These are phyloP conservation scores for Arrhamphus sclerolepis DNA, from an alignment of 2,797 vertebrate species.

Conservation along the genomic window DNA sequence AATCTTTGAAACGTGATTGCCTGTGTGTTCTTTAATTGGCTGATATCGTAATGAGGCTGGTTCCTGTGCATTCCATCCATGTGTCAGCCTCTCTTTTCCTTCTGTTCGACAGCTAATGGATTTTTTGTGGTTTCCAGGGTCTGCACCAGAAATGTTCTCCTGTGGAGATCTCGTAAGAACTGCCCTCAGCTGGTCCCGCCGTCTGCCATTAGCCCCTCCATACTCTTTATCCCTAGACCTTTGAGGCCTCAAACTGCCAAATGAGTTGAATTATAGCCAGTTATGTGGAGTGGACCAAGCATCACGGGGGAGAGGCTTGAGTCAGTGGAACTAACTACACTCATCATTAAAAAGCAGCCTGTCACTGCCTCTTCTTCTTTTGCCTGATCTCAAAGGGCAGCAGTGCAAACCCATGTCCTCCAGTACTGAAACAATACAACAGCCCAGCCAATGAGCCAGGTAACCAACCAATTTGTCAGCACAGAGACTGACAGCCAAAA, in stretches of 20 bases:
- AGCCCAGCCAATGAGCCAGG: conserved; percentile 49
- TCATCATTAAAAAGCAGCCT: conserved; percentile 86
- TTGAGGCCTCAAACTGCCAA: conserved; percentile 85
- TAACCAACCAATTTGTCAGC: conserved; percentile 22
- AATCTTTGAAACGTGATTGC: neutral
- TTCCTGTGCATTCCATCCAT: neutral
- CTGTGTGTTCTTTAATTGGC: neutral
- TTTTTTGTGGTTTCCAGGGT: conserved; percentile 69
- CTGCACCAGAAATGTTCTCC: conserved; percentile 78
- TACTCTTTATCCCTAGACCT: conserved; percentile 83
- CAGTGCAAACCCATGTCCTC: conserved; percentile 63
- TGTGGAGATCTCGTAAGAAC: conserved; percentile 74
- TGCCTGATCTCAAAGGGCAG: conserved; percentile 72
- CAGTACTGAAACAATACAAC: conserved; percentile 63
- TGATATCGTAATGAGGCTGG: conserved; percentile 1
- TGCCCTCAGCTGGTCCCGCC: conserved; percentile 75
- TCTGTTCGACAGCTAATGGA: conserved; percentile 67
- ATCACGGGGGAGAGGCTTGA: conserved; percentile 79
- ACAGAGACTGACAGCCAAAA: no score
- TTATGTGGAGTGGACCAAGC: conserved; percentile 82
- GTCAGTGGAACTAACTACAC: conserved; percentile 81
- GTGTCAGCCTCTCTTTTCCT: conserved; percentile 25
- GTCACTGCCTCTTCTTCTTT: conserved; percentile 84
- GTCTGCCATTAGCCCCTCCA: conserved; percentile 80
- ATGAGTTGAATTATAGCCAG: conserved; percentile 85